Percentiles rank a stretch among this genome's conserved stretches.
These are phyloP conservation scores for Drosophila funebris DNA, from an alignment of 1,140 invertebrate genomes.

Conservation along the genomic window DNA sequence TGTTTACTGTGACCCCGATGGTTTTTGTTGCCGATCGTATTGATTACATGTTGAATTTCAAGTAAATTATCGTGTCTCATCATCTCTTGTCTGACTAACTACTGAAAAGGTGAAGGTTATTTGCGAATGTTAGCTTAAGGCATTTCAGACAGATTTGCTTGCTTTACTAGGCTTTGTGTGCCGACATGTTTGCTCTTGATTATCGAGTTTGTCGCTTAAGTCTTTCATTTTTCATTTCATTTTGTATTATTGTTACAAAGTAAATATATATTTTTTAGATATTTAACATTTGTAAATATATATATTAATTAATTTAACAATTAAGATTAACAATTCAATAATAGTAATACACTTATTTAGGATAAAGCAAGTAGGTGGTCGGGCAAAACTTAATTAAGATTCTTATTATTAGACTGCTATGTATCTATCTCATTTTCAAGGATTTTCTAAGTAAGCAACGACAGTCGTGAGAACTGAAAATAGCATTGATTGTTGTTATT, in stretches of 20 bases:
- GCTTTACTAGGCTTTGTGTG: background rate
- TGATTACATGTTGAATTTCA: constrained; percentile 35
- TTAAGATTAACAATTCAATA: no score
- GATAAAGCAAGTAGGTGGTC: no score
- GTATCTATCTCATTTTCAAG: constrained; percentile 15
- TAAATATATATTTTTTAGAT: no score
- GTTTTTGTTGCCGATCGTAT: constrained; percentile 1
- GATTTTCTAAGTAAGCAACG: background rate
- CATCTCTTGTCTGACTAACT: background rate
- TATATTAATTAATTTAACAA: no score
- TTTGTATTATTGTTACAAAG: no score
- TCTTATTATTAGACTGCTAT: background rate
- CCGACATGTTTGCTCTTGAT: background rate
- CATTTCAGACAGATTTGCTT: background rate
- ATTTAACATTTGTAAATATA: no score
- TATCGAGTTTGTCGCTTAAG: constrained; percentile 22
- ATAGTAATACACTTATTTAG: no score
- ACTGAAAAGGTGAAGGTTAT: constrained; percentile 50
- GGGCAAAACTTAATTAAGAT: no score
- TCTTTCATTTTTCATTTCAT: constrained; percentile 20
- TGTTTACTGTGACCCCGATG: constrained; percentile 24
- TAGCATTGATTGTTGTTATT: background rate
- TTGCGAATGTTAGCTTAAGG: background rate
- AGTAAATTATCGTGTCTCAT: constrained; percentile 35
- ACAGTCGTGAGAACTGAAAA: background rate